Percentiles rank a stretch among this genome's conserved stretches.
Conservation (phyloP, 2,888 invertebrate species). For the Lasioglossum zephyrum region DNA sequence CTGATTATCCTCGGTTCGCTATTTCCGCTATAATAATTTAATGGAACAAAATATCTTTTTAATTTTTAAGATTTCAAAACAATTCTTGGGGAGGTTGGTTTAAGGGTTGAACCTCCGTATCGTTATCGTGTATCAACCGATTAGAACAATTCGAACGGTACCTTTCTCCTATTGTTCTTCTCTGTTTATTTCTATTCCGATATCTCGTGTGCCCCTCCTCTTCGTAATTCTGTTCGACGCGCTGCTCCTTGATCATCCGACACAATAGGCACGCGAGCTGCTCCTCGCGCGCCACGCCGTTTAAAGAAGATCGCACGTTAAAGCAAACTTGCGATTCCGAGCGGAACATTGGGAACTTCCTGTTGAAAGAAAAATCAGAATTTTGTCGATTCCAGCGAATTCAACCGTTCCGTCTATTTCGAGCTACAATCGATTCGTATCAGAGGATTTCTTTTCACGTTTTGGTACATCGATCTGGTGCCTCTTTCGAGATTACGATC, state of each 20-base stretch:
- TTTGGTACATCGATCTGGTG: too few species aligned
- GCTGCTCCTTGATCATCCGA: constrained; percentile 6
- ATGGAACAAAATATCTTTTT: too few species aligned
- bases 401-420: too few species aligned
- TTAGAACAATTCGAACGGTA: neutral
- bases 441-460: too few species aligned
- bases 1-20: too few species aligned
- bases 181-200: constrained; percentile 1
- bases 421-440: too few species aligned
- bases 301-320: constrained; percentile 9
- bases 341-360: neutral
- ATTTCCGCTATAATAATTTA: too few species aligned
- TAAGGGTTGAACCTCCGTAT: neutral
- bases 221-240: neutral
- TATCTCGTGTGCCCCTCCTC: neutral
- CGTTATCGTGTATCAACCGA: neutral
- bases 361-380: neutral
- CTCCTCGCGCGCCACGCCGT: constrained; percentile 13
- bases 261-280: constrained; percentile 11
- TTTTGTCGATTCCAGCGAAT: too few species aligned
- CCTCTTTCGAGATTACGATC: neutral
- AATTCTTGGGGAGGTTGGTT: neutral
- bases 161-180: neutral
- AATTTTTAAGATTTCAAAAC: too few species aligned
- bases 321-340: neutral